Evolutionary conservation across 2,888 invertebrate species (phyloP), one percentile per base, ranked within the genome.

Genomic region (Polydesmus complanatus): DNA sequence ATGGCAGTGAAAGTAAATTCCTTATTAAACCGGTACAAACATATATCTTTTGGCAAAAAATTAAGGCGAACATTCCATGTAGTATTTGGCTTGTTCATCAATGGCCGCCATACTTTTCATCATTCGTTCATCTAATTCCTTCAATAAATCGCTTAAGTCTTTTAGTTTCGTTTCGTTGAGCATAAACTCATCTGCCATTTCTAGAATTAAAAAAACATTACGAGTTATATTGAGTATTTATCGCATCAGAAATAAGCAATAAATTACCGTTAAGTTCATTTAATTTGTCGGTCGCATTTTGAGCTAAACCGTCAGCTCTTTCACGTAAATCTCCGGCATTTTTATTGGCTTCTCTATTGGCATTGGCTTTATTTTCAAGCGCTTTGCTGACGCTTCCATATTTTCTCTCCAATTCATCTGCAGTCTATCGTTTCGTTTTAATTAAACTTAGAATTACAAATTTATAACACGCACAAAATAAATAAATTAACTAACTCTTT

Each of bases 241-340:
- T 2, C 21, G 8, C 8, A 27, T 19, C 18, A 47, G 19, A 48
- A 60, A 58, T 26, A 3, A 25, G n/a, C n/a, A 51, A 14, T 22
- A 2, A 19, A 11, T 51, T 51, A 72, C 84, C 79, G 69, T 81
- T 79, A 57, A 91, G 76, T 68, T 85, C 83, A 67, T 82, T 83
- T 25, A 86, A 76, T 72, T 88, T 87, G 62, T 79, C 80, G 68
- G 82, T 82, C 1, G 89, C 88, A 65, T 83, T 84, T 62, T 84
- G 84, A 1, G 90, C 89, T 23, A 96, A 78, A 68, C 84, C 83
- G 49, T 87, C 85, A 1, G 95, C 94, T 64, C 86, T 80, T 67
- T 84, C 83, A 60, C 88, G 78, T 60, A 96, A 75, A 51, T 80
- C 77, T 70, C 88, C 85, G 2, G 93, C 91, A 62, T 86, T 79